A percentile compares a stretch with the other conserved stretches of the same genome.
Conservation (phyloP, 2,113 vertebrate genomes). For the Anguilla japonica region DNA sequence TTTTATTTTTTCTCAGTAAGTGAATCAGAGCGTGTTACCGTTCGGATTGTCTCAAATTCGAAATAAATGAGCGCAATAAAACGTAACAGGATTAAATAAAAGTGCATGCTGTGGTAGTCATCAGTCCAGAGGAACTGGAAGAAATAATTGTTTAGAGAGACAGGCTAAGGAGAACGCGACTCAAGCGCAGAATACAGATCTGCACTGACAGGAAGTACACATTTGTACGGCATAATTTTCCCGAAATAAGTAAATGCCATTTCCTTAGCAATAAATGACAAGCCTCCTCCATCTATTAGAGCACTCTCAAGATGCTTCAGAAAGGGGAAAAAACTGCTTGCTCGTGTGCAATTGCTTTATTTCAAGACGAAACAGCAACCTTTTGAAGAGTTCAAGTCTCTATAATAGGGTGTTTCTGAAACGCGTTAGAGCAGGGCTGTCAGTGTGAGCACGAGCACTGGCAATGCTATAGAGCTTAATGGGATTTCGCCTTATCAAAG, state of each 20-base stretch:
- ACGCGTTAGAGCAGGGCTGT: conserved; percentile 23
- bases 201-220: conserved; percentile 22
- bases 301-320: conserved; percentile 18
- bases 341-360: conserved; percentile 32
- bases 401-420: conserved; percentile 33
- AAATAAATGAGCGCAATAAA: conserved; percentile 15
- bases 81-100: conserved; percentile 6
- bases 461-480: conserved; percentile 9
- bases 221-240: conserved; percentile 26
- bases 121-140: neutral
- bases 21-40: neutral
- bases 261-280: conserved; percentile 36
- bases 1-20: conserved; percentile 16
- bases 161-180: conserved; percentile 12
- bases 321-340: neutral
- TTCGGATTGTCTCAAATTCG: conserved; percentile 9
- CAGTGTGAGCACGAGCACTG: conserved; percentile 15
- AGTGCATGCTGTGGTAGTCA: neutral
- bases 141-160: conserved; percentile 14
- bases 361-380: conserved; percentile 24
- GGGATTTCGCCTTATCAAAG: conserved; percentile 26
- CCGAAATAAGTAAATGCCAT: conserved; percentile 14
- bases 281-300: conserved; percentile 27
- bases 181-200: conserved; percentile 8
- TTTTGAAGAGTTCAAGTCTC: conserved; percentile 29